phyloP scores from a whole-genome alignment of 30 jellyfish, hydroid and myxozoan genomes.

The Hydractinia symbiolongicarpus region DNA sequence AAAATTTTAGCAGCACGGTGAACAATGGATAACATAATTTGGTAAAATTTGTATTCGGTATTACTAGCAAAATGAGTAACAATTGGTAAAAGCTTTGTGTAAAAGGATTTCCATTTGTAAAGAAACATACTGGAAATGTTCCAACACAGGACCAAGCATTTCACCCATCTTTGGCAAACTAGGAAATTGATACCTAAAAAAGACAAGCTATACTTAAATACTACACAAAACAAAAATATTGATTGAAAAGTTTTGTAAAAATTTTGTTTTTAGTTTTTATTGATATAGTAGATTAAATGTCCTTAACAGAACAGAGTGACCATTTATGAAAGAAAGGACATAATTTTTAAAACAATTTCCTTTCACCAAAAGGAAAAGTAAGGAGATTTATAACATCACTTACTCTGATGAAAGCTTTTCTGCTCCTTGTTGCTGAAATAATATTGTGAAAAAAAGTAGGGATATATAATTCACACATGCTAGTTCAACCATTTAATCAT shows the following conservation, averaged over 20 bases:
- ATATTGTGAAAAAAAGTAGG: background rate
- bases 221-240: background rate
- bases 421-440: conserved; percentile 92
- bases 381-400: conserved; percentile 1
- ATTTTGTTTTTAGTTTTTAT: no score
- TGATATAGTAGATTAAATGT: no score
- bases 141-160: conserved; percentile 87
- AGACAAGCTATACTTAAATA: background rate
- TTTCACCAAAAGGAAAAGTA: background rate
- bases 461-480: no score
- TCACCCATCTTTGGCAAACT: conserved; percentile 76
- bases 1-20: no score
- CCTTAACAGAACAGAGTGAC: no score
- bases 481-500: background rate
- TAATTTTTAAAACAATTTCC: no score
- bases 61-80: no score
- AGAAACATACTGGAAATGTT: conserved; percentile 72
- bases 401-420: conserved; percentile 91
- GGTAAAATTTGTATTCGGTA: no score
- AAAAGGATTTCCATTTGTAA: no score
- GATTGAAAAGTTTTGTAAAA: background rate
- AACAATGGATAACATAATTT: no score
- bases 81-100: no score
- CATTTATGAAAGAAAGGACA: no score
- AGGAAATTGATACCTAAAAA: conserved; percentile 83